Conservation (phyloP, 2,113 vertebrate genomes). For the Podiceps cristatus region DNA sequence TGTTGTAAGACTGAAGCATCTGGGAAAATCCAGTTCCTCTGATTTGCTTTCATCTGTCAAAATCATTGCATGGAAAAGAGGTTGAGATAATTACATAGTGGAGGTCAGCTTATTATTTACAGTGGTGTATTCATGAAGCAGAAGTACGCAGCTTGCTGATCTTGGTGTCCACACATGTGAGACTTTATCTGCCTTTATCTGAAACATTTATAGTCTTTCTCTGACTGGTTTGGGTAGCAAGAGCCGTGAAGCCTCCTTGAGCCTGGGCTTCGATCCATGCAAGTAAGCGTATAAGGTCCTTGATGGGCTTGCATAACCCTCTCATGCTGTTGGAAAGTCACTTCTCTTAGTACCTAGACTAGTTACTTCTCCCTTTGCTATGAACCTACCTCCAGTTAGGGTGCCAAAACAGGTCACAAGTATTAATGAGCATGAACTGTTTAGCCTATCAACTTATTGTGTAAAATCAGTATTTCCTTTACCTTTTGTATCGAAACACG, state of each 20-base stretch:
- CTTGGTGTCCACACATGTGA: neutral
- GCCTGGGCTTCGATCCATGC: neutral
- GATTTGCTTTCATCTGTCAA: slow-evolving; percentile 6
- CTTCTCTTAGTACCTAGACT: neutral
- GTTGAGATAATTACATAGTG: slow-evolving; percentile 4
- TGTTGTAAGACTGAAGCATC: neutral
- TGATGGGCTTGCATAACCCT: neutral
- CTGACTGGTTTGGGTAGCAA: neutral
- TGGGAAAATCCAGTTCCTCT: slow-evolving; percentile 14
- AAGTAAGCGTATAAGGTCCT: neutral
- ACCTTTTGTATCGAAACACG: neutral
- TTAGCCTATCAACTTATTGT: neutral
- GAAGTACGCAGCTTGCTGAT: neutral
- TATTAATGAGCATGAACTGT: neutral
- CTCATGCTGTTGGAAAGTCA: neutral
- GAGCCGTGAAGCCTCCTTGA: neutral
- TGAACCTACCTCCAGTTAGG: neutral
- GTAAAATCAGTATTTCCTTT: slow-evolving; percentile 1
- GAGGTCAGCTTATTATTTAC: slow-evolving; percentile 7
- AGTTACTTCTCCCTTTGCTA: neutral
- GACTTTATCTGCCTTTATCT: neutral
- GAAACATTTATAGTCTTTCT: neutral
- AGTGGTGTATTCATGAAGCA: neutral
- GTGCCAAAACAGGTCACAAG: neutral
- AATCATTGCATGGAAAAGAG: neutral